A percentile compares a stretch with the other conserved stretches of the same genome.
Conservation (phyloP, 2,888 invertebrate species). For the Matsumyia berberina region DNA sequence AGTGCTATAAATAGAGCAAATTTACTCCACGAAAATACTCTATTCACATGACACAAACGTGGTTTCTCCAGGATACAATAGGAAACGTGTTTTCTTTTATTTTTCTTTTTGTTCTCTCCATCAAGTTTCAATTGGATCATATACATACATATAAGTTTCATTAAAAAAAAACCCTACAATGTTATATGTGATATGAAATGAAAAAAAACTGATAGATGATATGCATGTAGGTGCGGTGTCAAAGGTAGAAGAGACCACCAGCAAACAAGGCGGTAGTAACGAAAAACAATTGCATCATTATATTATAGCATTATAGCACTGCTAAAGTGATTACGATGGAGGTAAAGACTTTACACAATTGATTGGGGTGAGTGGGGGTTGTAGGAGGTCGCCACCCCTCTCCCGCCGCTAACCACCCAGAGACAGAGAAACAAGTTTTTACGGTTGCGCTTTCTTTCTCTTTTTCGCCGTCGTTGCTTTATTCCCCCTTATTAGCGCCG, state of each 20-base stretch:
- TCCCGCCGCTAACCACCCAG: no score
- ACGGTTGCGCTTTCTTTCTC: conserved; percentile 6
- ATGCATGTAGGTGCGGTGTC: conserved; percentile 32
- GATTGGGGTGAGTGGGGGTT: background rate
- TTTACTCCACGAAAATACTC: background rate
- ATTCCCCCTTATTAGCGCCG: conserved; percentile 44
- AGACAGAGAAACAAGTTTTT: background rate
- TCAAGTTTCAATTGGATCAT: background rate
- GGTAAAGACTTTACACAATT: background rate
- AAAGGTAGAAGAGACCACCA: background rate
- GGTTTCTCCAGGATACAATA: conserved; percentile 16
- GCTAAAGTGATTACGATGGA: background rate
- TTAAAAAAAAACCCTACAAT: conserved; percentile 9
- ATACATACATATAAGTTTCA: background rate
- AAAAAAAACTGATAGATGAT: no score
- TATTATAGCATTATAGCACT: background rate
- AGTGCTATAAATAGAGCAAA: conserved; percentile 20
- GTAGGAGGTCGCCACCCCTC: no score
- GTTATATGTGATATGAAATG: no score
- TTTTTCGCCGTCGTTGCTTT: background rate
- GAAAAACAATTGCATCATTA: conserved; percentile 6
- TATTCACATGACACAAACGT: background rate
- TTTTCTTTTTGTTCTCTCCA: background rate
- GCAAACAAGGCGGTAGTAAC: conserved; percentile 3
- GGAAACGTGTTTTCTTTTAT: background rate